Conservation (phyloP, 1,140 invertebrate species). For the Lepidurus apus region DNA sequence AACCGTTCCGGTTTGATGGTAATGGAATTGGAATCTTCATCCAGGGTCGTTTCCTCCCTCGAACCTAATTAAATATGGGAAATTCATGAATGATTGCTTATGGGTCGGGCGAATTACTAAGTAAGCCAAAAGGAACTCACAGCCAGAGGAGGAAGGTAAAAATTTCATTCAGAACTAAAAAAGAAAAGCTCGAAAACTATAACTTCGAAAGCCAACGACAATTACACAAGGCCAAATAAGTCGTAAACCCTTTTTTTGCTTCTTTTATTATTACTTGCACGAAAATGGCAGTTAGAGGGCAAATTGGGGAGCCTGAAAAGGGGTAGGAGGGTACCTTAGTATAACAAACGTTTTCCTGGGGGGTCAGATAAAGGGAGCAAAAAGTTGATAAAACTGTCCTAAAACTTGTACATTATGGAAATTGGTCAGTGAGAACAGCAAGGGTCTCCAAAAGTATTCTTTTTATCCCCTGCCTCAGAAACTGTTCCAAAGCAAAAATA, state of each 20-base stretch:
- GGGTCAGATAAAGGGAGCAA: neutral
- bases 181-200: neutral
- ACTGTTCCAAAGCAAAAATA: neutral
- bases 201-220: neutral
- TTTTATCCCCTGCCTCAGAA: neutral
- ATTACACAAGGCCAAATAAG: neutral
- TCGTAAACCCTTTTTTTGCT: neutral
- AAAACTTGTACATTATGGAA: constrained; percentile 22
- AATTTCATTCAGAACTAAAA: neutral
- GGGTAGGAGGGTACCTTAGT: constrained; percentile 7
- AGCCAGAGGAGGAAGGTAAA: too few relatives aligned
- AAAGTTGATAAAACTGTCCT: constrained; percentile 7
- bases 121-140: too few relatives aligned
- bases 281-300: constrained; percentile 14
- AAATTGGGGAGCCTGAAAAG: neutral
- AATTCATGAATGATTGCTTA: too few relatives aligned
- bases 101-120: too few relatives aligned
- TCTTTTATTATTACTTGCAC: constrained; percentile 16
- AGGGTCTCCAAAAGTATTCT: neutral
- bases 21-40: neutral
- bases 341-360: constrained; percentile 2
- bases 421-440: constrained; percentile 21
- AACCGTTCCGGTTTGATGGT: neutral
- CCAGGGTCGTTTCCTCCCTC: neutral
- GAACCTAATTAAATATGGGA: neutral